Evolutionary conservation across 2,888 invertebrate genomes (phyloP), one percentile per base, ranked within the genome.

Genomic region (Reticulitermes lucifugus): DNA sequence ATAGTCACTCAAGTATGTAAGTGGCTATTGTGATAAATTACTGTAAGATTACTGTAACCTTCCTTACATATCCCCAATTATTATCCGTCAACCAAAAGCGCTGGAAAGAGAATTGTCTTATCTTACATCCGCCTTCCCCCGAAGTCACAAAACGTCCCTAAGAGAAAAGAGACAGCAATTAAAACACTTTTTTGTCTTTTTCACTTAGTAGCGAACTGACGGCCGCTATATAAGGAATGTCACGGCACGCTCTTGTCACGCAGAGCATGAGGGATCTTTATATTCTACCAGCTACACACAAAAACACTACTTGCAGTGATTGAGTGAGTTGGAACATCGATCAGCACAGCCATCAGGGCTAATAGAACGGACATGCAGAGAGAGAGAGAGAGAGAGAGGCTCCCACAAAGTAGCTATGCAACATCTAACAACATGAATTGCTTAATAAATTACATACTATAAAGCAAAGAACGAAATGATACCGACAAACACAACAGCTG

Each of bases 401-500:
- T 41, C 41, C 73, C 41, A 41, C 21, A 21, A n/a, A 77, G 77
- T 77, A 77, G 77, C 77, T n/a, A 51, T 46, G 43, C 77, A 46
- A 46, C 77, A 46, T 46, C 77, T 46, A 77, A 77, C 77, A 46
- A 77, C 77, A 77, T 77, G 77, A 77, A 77, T 77, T 77, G 77
- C 77, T 77, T 77, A 77, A 77, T 77, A 77, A 77, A 77, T 77
- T 77, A 77, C 51, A n/a, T 77, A 77, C 41, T 73, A 77, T 14
- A 65, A 35, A 41, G 41, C 73, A 73, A 43, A 77, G 77, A 77
- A 77, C 22, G 75, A 46, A 46, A 77, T 46, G 7, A 41, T 35
- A 25, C n/a, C 35, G 29, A 73, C 7, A 55, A 18, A 12, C 5
- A 18, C 18, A 55, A 55, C 55, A 5, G 55, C 18, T 18, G 55